These are phyloP conservation scores for Osedax frankpressi DNA, from an alignment of 2,888 invertebrate species.

Conservation along the genomic window DNA sequence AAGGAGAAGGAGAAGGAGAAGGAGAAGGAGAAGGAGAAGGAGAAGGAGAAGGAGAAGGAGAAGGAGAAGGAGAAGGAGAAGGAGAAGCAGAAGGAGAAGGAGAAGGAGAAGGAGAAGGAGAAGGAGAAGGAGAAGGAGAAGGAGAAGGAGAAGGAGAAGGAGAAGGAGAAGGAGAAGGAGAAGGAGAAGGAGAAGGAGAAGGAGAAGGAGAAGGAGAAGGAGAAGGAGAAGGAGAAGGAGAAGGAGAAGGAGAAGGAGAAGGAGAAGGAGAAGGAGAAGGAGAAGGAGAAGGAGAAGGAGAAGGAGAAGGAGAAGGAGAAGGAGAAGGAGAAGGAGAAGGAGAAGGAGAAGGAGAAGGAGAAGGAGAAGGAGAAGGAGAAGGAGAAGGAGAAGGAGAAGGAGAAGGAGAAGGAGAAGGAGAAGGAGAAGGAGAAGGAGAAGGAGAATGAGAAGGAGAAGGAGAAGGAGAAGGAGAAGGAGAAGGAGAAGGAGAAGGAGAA, in stretches of 20 bases:
- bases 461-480: not conserved
- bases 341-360: not conserved
- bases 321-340: not conserved
- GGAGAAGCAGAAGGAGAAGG: not conserved
- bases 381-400: not conserved
- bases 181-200: not conserved
- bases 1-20: not conserved
- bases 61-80: not conserved
- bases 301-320: not conserved
- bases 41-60: not conserved
- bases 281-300: not conserved
- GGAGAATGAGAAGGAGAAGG: not conserved
- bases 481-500: slow-evolving; percentile 3
- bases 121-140: not conserved
- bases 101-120: not conserved
- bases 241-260: not conserved
- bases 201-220: not conserved
- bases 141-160: not conserved
- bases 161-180: not conserved
- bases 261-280: not conserved
- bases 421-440: not conserved
- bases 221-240: not conserved
- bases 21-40: not conserved
- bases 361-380: not conserved
- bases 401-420: not conserved